These are phyloP conservation scores for Todiramphus chloris DNA, from an alignment of 2,113 vertebrate species.

Conservation along the genomic window DNA sequence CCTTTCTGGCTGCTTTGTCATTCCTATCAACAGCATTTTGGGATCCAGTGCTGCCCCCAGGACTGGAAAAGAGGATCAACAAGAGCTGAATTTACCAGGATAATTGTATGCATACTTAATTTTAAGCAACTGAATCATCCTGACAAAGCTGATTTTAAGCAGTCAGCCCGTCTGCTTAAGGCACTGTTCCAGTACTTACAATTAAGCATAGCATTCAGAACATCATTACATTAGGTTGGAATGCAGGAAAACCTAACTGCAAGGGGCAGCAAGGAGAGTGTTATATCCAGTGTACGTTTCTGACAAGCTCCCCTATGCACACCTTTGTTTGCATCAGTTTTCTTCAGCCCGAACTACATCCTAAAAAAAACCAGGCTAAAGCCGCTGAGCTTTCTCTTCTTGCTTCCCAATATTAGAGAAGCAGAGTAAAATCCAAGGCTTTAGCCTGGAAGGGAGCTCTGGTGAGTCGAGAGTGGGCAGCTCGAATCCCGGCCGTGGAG, in stretches of 20 bases:
- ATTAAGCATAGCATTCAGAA: background rate
- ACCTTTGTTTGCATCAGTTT: background rate
- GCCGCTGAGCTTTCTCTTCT: background rate
- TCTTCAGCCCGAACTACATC: background rate
- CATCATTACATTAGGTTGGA: background rate
- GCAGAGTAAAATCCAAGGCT: background rate
- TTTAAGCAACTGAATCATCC: background rate
- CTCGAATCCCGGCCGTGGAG: constrained; percentile 7
- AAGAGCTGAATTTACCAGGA: background rate
- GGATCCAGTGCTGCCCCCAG: background rate
- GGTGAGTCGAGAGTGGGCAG: background rate
- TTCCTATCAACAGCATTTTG: background rate
- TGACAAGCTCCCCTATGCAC: background rate
- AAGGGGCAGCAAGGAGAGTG: background rate
- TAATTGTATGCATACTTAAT: background rate
- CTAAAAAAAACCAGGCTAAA: background rate
- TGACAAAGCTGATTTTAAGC: background rate
- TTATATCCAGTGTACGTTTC: background rate
- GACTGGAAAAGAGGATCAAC: background rate
- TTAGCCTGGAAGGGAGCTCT: background rate
- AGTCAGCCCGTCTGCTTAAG: background rate
- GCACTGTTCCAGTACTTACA: background rate
- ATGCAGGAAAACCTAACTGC: background rate
- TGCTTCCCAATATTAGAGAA: background rate
- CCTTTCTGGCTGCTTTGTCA: background rate